A percentile compares a stretch with the other conserved stretches of the same genome.
Conservation (phyloP, 2,113 vertebrate species). For the Gymnogyps californianus region DNA sequence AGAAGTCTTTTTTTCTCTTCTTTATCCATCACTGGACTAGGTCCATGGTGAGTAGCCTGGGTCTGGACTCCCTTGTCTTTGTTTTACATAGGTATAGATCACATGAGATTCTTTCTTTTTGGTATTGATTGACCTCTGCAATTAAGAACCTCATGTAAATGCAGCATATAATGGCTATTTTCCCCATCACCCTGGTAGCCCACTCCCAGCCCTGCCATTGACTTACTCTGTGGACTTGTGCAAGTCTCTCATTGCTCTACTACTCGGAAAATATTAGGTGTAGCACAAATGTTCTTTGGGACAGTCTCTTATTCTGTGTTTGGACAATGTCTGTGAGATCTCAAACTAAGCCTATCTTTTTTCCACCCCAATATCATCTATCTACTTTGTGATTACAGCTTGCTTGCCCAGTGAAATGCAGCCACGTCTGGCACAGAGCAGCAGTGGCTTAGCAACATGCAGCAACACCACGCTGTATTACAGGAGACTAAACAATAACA, state of each 20-base stretch:
- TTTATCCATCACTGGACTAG: background rate
- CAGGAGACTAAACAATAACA: background rate
- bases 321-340: background rate
- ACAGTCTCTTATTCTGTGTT: background rate
- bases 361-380: fast-evolving
- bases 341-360: background rate
- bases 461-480: background rate
- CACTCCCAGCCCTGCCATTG: background rate
- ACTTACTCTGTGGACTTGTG: background rate
- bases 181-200: background rate
- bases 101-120: background rate
- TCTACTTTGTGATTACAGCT: background rate
- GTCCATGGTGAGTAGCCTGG: background rate
- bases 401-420: background rate
- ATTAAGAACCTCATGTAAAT: background rate
- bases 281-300: background rate
- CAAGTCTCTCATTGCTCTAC: background rate
- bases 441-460: background rate
- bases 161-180: background rate
- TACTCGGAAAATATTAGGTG: background rate
- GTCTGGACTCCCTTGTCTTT: background rate
- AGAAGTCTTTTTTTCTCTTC: background rate
- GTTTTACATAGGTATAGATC: background rate
- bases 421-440: background rate
- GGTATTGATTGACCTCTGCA: background rate